Base-by-base conservation (phyloP, 2,113 vertebrate species). In the Kryptolebias marmoratus region DNA sequence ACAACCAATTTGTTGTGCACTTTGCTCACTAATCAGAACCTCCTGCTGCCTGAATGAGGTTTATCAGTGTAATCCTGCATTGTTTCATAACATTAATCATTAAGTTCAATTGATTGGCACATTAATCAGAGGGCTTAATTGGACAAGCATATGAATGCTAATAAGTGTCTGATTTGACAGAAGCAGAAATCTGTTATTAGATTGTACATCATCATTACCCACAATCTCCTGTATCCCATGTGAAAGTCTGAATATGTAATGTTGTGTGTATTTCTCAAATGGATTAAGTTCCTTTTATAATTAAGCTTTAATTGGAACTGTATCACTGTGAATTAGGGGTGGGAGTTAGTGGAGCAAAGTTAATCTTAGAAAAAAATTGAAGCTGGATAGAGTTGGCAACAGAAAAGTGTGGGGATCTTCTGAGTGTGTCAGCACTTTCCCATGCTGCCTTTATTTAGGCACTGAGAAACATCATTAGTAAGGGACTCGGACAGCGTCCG, bases 91-190 rank as follows among this genome's bases (percentile, higher is more conserved):
- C 75, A 83, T 75, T 76, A 69, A 89, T 92, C 86, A 85, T 90
- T 84, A 83, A 71, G 69, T 89, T 78, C 66, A 72, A 84, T 78
- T 86, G 88, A 90, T 84, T 87, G 81, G 81, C 82, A 83, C 75
- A 82, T 90, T 84, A 83, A 91, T 90, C 85, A 86, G 75, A 44
- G 28, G 49, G 87, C 63, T 62, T 90, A 90, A 91, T 90, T 90
- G 80, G 81, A 86, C 79, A 50, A 45, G 77, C 70, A 77, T 58
- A 55, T 45, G 64, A 82, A 85, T 86, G 84, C 82, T 90, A 89
- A 89, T 88, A 79, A 77, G 79, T 73, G 70, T 87, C 73, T 84
- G 73, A 83, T 77, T 74, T 80, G 77, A 87, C 82, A 86, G 79
- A 86, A 65, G 70, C 68, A 75, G 60, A 81, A 81, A 80, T 84